Base-by-base conservation (phyloP, 1,140 invertebrate species). In the Nasonia longicornis region DNA sequence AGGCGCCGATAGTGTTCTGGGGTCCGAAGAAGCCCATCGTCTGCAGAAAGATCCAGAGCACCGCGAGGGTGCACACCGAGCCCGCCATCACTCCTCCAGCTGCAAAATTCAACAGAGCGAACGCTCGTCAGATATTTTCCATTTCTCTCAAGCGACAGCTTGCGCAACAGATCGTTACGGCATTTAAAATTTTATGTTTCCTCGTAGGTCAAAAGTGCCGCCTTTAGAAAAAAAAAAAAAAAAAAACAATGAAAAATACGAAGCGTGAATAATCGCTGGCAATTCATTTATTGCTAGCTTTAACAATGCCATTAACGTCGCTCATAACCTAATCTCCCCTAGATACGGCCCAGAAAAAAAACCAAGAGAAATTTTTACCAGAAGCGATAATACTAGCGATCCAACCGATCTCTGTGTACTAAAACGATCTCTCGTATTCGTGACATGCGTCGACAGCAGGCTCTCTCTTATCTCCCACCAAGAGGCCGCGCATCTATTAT, bases 31-130 rank as follows among this genome's bases (percentile, higher is more conserved):
- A 85, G 42, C 88, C 89, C 84, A 88, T 85, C 3, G 89, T 85
- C 75, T 90, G 89, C 4, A 90, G 77, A 14, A 85, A 84, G 8
- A 89, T 58, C 87, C 89, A 90, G 70, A 90, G 70, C 1, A 89
- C 85, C n/a, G 88, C 89, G n/a, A 90, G 29, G 75, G 85, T 87
- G 42, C 87, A 88, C 67, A 90, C 83, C 0, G 88, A 89, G 52
- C 88, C 87, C 72, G 89, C 89, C 89, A 90, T 90, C 38, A 90
- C 84, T 84, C 86, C 86, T 42, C 89, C 86, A 64, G 87, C 89
- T 90, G 85, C 45, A 79, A 83, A 84, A 80, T 58, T 29, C 31
- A 70, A 52, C 29, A 14, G 8, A 52, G 58, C 3, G 29, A 78
- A 70, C 52, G 20, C 14, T 48, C 14, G 11, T 48, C 14, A 48